These are phyloP conservation scores for Aphyosemion australe DNA, from an alignment of 2,113 vertebrate genomes.

Conservation along the genomic window DNA sequence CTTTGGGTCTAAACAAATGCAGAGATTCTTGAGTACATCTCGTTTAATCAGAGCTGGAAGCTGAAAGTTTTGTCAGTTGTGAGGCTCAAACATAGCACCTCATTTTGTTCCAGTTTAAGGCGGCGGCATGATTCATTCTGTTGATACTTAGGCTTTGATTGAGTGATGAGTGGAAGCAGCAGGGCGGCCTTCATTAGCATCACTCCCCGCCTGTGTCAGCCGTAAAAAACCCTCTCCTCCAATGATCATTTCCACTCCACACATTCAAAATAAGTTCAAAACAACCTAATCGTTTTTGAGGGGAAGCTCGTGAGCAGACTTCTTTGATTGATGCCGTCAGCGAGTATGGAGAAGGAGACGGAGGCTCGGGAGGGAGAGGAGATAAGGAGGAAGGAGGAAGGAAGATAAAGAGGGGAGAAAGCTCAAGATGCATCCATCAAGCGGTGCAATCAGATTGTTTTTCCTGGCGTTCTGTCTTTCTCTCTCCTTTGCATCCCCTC, in stretches of 20 bases:
- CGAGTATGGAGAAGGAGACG: slow-evolving; percentile 47
- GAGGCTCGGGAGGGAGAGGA: slow-evolving; percentile 24
- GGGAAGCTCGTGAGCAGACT: slow-evolving; percentile 15
- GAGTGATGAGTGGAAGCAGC: slow-evolving; percentile 57
- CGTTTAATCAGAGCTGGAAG: background rate
- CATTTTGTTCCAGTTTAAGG: background rate
- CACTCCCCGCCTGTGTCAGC: slow-evolving; percentile 36
- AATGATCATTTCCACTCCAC: slow-evolving; percentile 38
- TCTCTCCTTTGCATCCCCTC: slow-evolving; percentile 37
- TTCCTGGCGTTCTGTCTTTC: slow-evolving; percentile 33
- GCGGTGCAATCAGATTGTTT: slow-evolving; percentile 68
- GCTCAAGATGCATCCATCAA: slow-evolving; percentile 68
- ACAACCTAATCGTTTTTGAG: slow-evolving; percentile 30
- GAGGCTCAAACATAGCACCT: background rate
- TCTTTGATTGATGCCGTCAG: slow-evolving; percentile 74
- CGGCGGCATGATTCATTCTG: slow-evolving; percentile 24
- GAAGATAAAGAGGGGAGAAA: slow-evolving; percentile 62
- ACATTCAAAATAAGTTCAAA: slow-evolving; percentile 41
- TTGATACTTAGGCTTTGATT: slow-evolving; percentile 49
- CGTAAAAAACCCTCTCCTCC: slow-evolving; percentile 36
- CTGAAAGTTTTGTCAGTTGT: background rate
- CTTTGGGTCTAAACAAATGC: background rate
- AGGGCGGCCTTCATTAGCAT: slow-evolving; percentile 41
- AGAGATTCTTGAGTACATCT: background rate
- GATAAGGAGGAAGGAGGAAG: slow-evolving; percentile 55